phyloP scores from a whole-genome alignment of 1,140 invertebrate species.

The Spodoptera frugiperda region DNA sequence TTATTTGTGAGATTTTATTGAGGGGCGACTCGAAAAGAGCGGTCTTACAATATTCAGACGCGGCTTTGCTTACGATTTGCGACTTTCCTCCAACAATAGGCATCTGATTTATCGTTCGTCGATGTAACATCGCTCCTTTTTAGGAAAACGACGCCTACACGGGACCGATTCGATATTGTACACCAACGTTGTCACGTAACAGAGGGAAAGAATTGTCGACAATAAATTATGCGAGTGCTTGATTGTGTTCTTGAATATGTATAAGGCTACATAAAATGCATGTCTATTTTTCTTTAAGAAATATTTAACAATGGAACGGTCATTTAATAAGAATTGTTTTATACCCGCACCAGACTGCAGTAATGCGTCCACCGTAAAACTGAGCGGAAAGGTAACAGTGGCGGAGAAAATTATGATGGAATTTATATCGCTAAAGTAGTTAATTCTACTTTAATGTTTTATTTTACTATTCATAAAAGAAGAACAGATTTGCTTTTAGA shows the following conservation, averaged over 20 bases:
- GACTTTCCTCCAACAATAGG: constrained; percentile 59
- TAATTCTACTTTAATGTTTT: constrained; percentile 11
- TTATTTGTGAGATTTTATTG: constrained; percentile 56
- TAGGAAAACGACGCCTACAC: constrained; percentile 51
- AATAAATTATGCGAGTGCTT: constrained; percentile 46
- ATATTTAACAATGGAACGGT: background rate
- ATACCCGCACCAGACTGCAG: background rate
- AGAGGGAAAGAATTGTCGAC: constrained; percentile 40
- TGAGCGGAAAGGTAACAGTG: background rate
- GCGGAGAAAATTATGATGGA: constrained; percentile 9
- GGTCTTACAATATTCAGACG: constrained; percentile 50
- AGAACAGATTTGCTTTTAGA: background rate
- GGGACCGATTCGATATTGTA: constrained; percentile 49
- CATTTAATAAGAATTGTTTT: background rate
- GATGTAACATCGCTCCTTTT: constrained; percentile 50
- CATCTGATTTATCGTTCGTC: constrained; percentile 59
- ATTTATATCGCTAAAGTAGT: constrained; percentile 15
- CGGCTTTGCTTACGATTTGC: constrained; percentile 61
- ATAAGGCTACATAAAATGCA: constrained; percentile 1
- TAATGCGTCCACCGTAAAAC: background rate
- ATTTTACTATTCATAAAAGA: constrained; percentile 4
- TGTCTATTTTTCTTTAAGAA: background rate
- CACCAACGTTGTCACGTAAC: constrained; percentile 45
- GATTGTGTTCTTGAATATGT: constrained; percentile 48
- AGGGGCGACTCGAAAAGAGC: constrained; percentile 49